Base-by-base conservation (phyloP, 2,797 vertebrate genomes). In the Lagocephalus sceleratus region DNA sequence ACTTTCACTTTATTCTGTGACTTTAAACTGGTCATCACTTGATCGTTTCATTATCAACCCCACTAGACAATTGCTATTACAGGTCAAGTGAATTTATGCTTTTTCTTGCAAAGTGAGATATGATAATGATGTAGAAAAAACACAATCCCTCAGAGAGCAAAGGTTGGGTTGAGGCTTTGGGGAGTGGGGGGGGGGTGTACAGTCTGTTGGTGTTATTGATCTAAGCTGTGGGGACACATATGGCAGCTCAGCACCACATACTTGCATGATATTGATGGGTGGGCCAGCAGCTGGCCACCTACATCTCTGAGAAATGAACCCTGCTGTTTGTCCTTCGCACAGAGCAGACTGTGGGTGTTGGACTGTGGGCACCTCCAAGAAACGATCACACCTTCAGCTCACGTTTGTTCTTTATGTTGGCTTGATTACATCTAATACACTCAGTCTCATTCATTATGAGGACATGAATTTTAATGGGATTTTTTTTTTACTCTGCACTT, bases 171-270 rank as follows among this genome's bases (percentile, higher is more conserved):
- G 49, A 45, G 51, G 53, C 29, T 48, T 53, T 47, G 38, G 22
- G n/a, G n/a, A n/a, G n/a, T n/a, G n/a, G n/a, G n/a, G n/a, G n/a
- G 29, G 53, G 58, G 66, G 40, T 46, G 60, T 57, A 61, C 83
- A 85, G 79, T 84, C 78, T 81, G 83, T 73, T 76, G 61, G 4
- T 71, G 53, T 78, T 84, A 88, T 85, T 82, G 85, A 87, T 86
- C 83, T 71, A 60, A 75, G 62, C 50, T 54, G 67, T 77, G 65
- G 76, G 73, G 79, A 86, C 83, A 79, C 49, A 57, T 68, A 75
- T 79, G 80, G 71, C 70, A 61, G 83, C 74, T 72, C 76, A 79
- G 71, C 47, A 73, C 71, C 72, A 82, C 75, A 81, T 71, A 69
- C 75, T 71, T 78, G 81, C 71, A 66, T 74, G 73, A 75, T 82